Conservation (phyloP, 2,888 invertebrate genomes). For the Xestia ashworthii region DNA sequence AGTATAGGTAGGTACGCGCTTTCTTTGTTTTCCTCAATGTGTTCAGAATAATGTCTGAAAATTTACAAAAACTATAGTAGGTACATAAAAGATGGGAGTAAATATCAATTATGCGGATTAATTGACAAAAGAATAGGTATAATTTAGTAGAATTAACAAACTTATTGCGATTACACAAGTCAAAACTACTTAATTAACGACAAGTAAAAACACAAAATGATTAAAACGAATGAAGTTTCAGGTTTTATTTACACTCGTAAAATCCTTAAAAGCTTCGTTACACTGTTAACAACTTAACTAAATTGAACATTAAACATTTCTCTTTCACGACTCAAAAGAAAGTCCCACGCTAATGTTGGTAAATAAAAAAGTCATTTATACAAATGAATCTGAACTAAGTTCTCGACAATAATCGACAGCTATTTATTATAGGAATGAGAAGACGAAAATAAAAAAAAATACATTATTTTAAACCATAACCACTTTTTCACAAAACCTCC, state of each 20-base stretch:
- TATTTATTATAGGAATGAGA: conserved; percentile 45
- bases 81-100: background rate
- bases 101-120: background rate
- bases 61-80: background rate
- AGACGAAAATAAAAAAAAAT: conserved; percentile 32
- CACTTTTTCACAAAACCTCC: background rate
- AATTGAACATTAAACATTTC: conserved; percentile 12
- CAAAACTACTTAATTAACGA: background rate
- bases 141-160: background rate
- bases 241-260: conserved; percentile 17
- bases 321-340: conserved; percentile 11
- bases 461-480: conserved; percentile 19
- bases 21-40: background rate
- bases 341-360: conserved; percentile 21
- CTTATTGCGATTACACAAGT: background rate
- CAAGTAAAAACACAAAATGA: background rate
- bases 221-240: background rate
- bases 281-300: conserved; percentile 22
- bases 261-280: conserved; percentile 20
- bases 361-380: conserved; percentile 31
- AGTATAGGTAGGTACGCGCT: background rate
- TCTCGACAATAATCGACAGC: conserved; percentile 17
- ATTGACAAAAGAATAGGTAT: background rate
- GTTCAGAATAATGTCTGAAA: background rate
- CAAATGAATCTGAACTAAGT: conserved; percentile 36